Evolutionary conservation across 1,140 invertebrate genomes (phyloP).

Genomic region (Pseudomyrmex sp.): DNA sequence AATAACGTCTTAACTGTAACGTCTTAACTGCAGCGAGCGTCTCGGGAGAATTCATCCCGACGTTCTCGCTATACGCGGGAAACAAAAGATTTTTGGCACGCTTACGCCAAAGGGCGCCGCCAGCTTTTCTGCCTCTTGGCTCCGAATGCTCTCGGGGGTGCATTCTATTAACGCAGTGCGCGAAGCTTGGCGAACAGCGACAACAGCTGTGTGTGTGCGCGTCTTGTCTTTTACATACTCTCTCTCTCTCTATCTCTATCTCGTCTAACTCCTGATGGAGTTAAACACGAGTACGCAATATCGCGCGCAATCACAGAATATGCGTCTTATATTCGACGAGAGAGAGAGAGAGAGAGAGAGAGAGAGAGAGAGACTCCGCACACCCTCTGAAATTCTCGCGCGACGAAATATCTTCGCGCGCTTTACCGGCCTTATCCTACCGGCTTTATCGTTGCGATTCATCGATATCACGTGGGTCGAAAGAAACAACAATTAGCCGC

Average conservation of each 20-base stretch:
- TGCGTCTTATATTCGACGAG: not conserved
- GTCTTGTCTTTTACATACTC: not conserved
- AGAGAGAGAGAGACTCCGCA: too few species aligned
- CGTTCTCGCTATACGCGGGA: slow-evolving; percentile 14
- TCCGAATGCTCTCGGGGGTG: slow-evolving; percentile 28
- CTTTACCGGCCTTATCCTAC: too few species aligned
- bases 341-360: too few species aligned
- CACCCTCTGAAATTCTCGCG: not conserved
- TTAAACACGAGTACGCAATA: slow-evolving; percentile 20
- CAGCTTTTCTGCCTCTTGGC: slow-evolving; percentile 42
- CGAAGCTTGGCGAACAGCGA: not conserved
- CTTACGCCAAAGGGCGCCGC: slow-evolving; percentile 39
- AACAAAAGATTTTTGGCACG: slow-evolving; percentile 61
- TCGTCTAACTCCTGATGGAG: not conserved
- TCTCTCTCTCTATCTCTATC: too few species aligned
- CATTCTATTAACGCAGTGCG: slow-evolving; percentile 47
- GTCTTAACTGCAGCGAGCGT: slow-evolving; percentile 38
- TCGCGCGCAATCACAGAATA: slow-evolving; percentile 25
- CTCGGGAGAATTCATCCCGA: slow-evolving; percentile 38
- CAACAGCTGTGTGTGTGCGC: not conserved
- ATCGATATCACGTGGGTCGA: slow-evolving; percentile 1
- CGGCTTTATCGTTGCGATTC: not conserved
- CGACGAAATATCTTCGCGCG: not conserved
- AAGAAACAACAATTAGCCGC: slow-evolving; percentile 57
- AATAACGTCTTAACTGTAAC: slow-evolving; percentile 56